Base-by-base conservation (phyloP, 2,797 vertebrate genomes). In the Simalia tracyae region DNA sequence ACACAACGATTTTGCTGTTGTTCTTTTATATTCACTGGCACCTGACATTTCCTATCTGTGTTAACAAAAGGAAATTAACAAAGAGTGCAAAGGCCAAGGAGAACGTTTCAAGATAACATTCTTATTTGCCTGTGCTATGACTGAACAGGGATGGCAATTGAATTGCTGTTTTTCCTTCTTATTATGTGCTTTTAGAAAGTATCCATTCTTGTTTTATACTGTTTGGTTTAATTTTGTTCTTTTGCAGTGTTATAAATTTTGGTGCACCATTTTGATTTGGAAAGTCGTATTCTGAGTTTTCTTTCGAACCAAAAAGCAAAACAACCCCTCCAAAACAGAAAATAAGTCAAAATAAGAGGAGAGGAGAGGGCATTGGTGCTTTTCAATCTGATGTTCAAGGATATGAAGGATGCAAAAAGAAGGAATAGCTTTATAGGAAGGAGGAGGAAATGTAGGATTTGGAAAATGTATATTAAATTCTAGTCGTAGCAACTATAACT, bases 11-110 rank as follows among this genome's bases (percentile, higher is more conserved):
- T 63, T 90, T 88, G 72, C 50, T 84, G 50, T 72, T 54, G 57
- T 36, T 28, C 56, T 36, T 66, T 88, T 61, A 92, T 50, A 24
- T 87, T 87, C 56, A 36, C 57, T 42, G 28, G 85, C 36, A 61
- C 36, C 3, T 10, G 14, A 8, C 68, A 87, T 92, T 92, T 84
- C 60, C 85, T 54, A 87, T 92, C 50, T 88, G 28, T 19, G 61
- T 89, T 68, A 22, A 89, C 56, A 36, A 92, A 92, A 81, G 66
- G 9, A 87, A 54, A 31, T 60, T 28, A 92, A 42, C 54, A 87
- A 60, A 54, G 84, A 56, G 36, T 57, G 66, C 46, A 66, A 76
- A 66, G 42, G 89, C 36, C 90, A 93, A 87, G 56, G 68, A 84
- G 60, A 92, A 86, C 50, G 19, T 91, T 61, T 84, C 12, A 14